Conservation (phyloP, 2,113 vertebrate genomes). For the Pitta sordida region DNA sequence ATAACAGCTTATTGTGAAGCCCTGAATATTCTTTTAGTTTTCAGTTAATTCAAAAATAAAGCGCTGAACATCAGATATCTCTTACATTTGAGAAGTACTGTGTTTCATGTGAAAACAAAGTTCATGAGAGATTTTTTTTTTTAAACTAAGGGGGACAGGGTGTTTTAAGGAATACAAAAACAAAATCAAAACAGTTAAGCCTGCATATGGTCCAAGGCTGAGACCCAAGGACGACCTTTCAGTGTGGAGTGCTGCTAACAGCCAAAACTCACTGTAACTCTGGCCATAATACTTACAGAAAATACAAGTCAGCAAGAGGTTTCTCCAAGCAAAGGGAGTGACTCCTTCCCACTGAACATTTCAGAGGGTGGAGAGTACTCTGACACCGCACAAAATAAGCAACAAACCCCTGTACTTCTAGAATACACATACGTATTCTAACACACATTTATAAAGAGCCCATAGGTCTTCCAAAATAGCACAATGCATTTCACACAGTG, state of each 20-base stretch:
- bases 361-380: neutral
- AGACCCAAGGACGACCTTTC: neutral
- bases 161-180: neutral
- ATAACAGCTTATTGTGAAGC: neutral
- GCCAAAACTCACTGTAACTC: slow-evolving; percentile 1
- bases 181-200: neutral
- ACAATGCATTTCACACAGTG: neutral
- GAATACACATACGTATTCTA: neutral
- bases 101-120: neutral
- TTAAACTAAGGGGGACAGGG: neutral
- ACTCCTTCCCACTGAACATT: neutral
- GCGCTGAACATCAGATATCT: neutral
- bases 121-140: neutral
- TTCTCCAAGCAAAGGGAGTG: neutral
- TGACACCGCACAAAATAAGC: neutral
- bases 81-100: neutral
- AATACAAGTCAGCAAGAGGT: neutral
- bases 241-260: neutral
- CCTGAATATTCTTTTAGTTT: neutral
- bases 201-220: neutral
- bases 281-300: neutral
- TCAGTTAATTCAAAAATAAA: neutral
- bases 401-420: neutral
- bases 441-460: neutral
- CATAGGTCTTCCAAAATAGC: neutral